Evolutionary conservation across 2,888 invertebrate genomes (phyloP).

Genomic region (Choristoneura rosaceana): DNA sequence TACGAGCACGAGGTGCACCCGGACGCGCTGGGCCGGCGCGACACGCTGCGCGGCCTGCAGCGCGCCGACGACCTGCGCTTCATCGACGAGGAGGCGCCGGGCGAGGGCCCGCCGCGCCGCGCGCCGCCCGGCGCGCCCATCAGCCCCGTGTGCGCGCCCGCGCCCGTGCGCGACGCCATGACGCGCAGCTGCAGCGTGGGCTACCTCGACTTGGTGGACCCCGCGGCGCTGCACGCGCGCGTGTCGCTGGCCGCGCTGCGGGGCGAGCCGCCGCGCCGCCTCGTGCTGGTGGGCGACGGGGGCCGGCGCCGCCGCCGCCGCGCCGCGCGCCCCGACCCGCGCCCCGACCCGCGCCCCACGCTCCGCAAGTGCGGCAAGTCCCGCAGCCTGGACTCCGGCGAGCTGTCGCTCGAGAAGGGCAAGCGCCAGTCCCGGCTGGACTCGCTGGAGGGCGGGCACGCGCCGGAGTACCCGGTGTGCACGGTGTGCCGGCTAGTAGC

Average conservation of each 20-base stretch:
- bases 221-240: conserved; percentile 90
- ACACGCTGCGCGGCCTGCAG: conserved; percentile 65
- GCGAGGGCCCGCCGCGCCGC: conserved; percentile 43
- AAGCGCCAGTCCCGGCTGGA: conserved; percentile 50
- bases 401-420: conserved; percentile 86
- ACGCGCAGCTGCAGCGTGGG: conserved; percentile 95
- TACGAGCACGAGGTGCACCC: conserved; percentile 75
- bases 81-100: conserved; percentile 88
- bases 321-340: conserved; percentile 59
- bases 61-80: conserved; percentile 87
- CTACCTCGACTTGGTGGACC: conserved; percentile 93
- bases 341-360: conserved; percentile 76
- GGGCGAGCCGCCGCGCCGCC: conserved; percentile 91
- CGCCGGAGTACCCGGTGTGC: conserved; percentile 58
- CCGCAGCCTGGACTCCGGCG: conserved; percentile 94
- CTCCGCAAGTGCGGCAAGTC: conserved; percentile 91
- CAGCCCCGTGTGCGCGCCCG: conserved; percentile 83
- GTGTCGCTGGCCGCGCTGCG: conserved; percentile 89
- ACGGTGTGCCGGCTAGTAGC: conserved; percentile 62
- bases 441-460: conserved; percentile 51
- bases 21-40: conserved; percentile 64
- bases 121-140: conserved; percentile 86
- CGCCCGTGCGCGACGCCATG: conserved; percentile 87
- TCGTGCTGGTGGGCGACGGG: conserved; percentile 90
- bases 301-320: conserved; percentile 77